Evolutionary conservation across 2,113 vertebrate genomes (phyloP), one percentile per base, ranked within the genome.

Genomic region (Mormyrus lacerda): DNA sequence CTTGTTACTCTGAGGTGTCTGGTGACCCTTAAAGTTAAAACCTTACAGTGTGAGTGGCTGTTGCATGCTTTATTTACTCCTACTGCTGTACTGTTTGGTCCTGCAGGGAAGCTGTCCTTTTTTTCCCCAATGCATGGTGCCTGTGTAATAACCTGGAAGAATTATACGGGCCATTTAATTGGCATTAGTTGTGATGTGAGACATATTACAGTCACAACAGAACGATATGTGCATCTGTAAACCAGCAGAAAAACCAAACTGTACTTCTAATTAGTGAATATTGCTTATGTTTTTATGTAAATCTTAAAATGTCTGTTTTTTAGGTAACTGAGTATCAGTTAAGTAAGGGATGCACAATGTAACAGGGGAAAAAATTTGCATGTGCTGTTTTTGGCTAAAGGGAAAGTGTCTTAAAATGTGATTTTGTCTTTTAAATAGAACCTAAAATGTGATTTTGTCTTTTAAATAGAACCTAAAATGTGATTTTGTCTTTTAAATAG

Each of bases 11-110:
- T 90, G 89, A 89, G 93, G 92, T 93, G 93, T 95, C 92, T 91
- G 92, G 92, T 94, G 94, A 95, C 94, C 95, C 94, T 92, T 91
- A 93, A 95, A 94, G 93, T 90, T 90, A 93, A 93, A 91, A 89
- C 53, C 42, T 86, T 69, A 73, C 35, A 50, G 58, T 69, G 42
- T 47, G 48, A 53, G 24, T 48, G n/a, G 21, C 42, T 89, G 53
- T 69, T 85, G 42, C 6, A 8, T 47, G 82, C 44, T 84, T 24
- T 47, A 84, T 84, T 84, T 84, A n/a, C 39, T 47, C 44, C 44
- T 84, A 10, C 19, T 84, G 82, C 44, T 47, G 42, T 47, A n/a
- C 24, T 84, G 42, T 84, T 84, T 84, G 82, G 44, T 84, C 42
- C 39, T 47, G 39, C 42, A n/a, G 44, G 24, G 82, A 84, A 21